These are phyloP conservation scores for Lytechinus pictus DNA, from an alignment of 35 echinoderm and acorn worm genomes.

Conservation along the genomic window DNA sequence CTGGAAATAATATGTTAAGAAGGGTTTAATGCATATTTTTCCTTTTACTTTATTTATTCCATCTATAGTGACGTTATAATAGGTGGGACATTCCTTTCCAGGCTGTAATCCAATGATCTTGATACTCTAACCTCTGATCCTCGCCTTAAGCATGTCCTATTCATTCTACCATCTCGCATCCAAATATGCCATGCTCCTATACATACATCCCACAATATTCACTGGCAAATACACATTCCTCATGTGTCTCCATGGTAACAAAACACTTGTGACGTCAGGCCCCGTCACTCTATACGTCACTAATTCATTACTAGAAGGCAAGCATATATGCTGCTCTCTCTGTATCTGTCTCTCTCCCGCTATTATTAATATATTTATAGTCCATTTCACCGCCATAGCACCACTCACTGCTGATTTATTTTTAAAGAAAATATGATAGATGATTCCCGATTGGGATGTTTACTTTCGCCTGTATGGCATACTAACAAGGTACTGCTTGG, in stretches of 20 bases:
- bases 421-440: constrained; percentile 41
- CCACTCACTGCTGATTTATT: constrained; percentile 2
- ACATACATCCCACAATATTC: background rate
- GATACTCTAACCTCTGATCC: background rate
- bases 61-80: background rate
- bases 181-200: background rate
- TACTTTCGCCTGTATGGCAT: background rate
- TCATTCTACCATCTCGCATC: background rate
- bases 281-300: constrained; percentile 21
- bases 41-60: too few species aligned
- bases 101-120: background rate
- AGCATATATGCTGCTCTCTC: background rate
- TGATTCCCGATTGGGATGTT: background rate
- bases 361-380: background rate
- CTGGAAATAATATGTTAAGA: too few species aligned
- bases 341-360: background rate
- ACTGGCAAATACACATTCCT: background rate
- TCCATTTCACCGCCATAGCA: background rate
- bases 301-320: constrained; percentile 29
- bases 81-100: background rate
- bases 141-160: background rate
- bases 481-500: background rate
- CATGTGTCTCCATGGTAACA: constrained; percentile 29
- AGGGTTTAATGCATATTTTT: too few species aligned
- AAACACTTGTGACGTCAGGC: constrained; percentile 28